phyloP scores from a whole-genome alignment of 2,797 vertebrate species.

The Chloroceryle amazona region DNA sequence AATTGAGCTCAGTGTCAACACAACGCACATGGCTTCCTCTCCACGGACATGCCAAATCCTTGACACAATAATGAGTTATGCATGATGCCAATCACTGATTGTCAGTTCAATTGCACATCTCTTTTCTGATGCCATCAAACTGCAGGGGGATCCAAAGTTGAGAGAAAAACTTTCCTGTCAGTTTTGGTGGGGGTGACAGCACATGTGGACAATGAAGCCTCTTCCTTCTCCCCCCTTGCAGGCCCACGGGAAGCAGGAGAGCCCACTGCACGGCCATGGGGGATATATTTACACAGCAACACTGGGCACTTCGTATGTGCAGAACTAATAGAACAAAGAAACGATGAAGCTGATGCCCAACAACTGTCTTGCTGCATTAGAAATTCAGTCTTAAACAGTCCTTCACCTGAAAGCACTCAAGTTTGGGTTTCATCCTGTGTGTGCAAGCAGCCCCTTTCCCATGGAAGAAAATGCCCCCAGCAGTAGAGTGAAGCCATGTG shows the following conservation, averaged over 20 bases:
- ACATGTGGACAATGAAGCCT: background rate
- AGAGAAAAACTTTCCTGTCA: background rate
- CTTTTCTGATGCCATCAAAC: slow-evolving; percentile 33
- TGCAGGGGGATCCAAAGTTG: background rate
- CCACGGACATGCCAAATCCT: slow-evolving; percentile 53
- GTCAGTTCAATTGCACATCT: slow-evolving; percentile 54
- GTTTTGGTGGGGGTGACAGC: background rate
- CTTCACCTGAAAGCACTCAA: rapidly evolving
- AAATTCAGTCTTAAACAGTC: background rate
- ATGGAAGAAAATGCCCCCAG: background rate
- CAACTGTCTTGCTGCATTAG: background rate
- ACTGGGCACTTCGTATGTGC: rapidly evolving
- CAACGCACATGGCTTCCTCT: slow-evolving; percentile 53
- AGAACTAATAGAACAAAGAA: background rate
- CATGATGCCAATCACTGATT: slow-evolving; percentile 40
- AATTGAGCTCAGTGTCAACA: slow-evolving; percentile 56
- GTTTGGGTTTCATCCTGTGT: background rate
- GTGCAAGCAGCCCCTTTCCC: background rate
- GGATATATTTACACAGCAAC: background rate
- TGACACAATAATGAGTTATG: slow-evolving; percentile 58
- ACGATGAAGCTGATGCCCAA: background rate
- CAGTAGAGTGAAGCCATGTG: rapidly evolving
- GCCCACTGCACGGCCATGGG: rapidly evolving
- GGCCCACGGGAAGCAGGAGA: background rate
- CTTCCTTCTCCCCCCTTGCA: too few species aligned